These are phyloP conservation scores for Trichechus manatus DNA, from an alignment of 2,113 vertebrate genomes.

Conservation along the genomic window DNA sequence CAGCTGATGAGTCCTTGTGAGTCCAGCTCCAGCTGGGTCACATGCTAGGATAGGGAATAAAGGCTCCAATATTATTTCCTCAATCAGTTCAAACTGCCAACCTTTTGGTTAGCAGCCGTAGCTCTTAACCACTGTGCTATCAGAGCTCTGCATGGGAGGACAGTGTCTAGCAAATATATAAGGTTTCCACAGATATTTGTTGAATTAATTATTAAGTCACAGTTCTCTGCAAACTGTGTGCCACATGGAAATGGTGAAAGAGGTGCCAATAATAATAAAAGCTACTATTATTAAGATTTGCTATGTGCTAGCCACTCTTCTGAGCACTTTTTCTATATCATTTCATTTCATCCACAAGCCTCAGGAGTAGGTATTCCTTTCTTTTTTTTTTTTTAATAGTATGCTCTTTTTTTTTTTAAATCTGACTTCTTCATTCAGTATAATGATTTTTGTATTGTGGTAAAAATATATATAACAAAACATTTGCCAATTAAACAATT, in stretches of 20 bases:
- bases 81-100: too few relatives aligned
- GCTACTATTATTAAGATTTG: neutral
- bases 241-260: neutral
- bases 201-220: neutral
- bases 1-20: too few relatives aligned
- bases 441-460: neutral
- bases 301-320: neutral
- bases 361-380: neutral
- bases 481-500: neutral
- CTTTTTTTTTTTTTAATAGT: neutral
- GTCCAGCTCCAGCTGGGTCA: too few relatives aligned
- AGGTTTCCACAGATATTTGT: neutral
- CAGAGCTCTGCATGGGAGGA: too few relatives aligned
- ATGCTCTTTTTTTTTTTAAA: neutral
- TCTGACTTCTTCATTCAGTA: neutral
- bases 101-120: too few relatives aligned
- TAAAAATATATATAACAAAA: neutral
- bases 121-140: too few relatives aligned
- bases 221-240: neutral
- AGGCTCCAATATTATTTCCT: too few relatives aligned
- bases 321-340: neutral
- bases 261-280: neutral
- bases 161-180: accelerated
- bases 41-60: too few relatives aligned
- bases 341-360: neutral